Evolutionary conservation across 2,113 vertebrate genomes (phyloP).

Genomic region (Leucoraja erinaceus): DNA sequence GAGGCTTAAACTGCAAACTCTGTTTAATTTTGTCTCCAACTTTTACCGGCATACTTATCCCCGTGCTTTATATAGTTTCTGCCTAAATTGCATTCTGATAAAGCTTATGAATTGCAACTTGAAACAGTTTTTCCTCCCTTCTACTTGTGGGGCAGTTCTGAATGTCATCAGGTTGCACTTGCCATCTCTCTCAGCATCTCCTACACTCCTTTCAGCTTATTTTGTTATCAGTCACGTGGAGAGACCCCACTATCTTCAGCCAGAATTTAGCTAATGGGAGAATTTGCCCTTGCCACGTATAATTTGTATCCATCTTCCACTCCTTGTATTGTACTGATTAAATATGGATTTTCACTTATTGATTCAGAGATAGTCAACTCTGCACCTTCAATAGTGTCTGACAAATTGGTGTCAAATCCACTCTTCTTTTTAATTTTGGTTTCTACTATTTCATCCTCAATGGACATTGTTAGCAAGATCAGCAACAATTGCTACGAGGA

Average conservation of each 20-base stretch:
- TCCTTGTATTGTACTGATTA: not conserved
- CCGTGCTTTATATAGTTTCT: not conserved
- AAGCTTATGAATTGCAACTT: not conserved
- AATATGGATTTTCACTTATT: not conserved
- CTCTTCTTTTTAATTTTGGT: not conserved
- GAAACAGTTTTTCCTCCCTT: not conserved
- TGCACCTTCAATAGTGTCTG: not conserved
- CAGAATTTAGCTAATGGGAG: not conserved
- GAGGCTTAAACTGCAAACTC: not conserved
- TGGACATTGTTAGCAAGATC: too few species aligned
- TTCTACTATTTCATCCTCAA: too few species aligned
- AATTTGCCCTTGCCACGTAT: not conserved
- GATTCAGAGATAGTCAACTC: not conserved
- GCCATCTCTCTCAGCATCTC: not conserved
- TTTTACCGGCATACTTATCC: not conserved
- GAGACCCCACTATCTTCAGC: too few species aligned
- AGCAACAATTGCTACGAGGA: too few species aligned
- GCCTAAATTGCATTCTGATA: not conserved
- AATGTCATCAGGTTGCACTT: not conserved
- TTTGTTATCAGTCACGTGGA: not conserved
- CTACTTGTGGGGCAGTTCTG: not conserved
- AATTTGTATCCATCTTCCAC: not conserved
- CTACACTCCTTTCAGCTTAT: not conserved
- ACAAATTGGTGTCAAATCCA: not conserved
- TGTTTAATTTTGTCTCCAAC: not conserved